Conservation (phyloP, 2,113 vertebrate genomes). For the Epinephelus cyanopodus region DNA sequence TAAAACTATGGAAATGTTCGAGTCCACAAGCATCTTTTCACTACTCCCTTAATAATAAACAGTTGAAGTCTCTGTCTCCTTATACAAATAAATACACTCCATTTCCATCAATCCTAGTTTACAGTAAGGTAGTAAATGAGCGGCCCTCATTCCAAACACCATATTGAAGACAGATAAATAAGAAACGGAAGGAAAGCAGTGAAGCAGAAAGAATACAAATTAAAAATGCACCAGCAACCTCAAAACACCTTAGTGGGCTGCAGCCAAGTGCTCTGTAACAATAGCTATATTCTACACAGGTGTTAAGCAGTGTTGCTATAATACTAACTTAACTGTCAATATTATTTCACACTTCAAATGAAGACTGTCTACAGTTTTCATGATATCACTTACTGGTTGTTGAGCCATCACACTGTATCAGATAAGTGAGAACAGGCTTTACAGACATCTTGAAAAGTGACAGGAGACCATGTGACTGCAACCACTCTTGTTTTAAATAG, state of each 20-base stretch:
- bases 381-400: not conserved
- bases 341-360: conserved; percentile 11
- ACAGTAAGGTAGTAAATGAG: too few species aligned
- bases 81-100: too few species aligned
- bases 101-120: not conserved
- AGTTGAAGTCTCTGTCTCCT: too few species aligned
- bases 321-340: conserved; percentile 8
- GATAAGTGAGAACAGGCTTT: not conserved
- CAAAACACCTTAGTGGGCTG: not conserved
- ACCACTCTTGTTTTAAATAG: not conserved
- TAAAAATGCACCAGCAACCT: not conserved
- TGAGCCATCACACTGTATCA: conserved; percentile 3
- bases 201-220: not conserved
- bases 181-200: not conserved
- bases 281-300: not conserved
- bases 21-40: too few species aligned
- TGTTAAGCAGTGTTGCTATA: conserved; percentile 9
- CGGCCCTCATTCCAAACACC: not conserved
- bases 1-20: too few species aligned
- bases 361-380: not conserved
- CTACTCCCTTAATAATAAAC: too few species aligned
- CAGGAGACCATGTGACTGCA: conserved; percentile 2
- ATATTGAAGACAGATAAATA: not conserved
- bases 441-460: conserved; percentile 3
- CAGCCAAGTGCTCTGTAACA: not conserved